Conservation (phyloP, 2,888 invertebrate genomes). For the Macrosoma leucophasiata region DNA sequence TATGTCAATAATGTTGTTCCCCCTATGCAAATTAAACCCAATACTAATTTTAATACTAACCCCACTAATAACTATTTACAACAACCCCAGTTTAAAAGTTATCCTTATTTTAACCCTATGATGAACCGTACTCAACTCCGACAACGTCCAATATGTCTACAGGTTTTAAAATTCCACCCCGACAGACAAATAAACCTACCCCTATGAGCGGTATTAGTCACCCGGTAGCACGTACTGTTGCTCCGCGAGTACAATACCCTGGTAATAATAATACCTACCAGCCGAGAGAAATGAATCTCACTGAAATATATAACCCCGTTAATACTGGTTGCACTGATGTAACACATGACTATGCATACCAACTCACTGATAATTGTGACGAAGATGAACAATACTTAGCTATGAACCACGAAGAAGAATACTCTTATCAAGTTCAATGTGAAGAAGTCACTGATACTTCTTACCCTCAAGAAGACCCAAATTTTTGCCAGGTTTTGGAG, state of each 20-base stretch:
- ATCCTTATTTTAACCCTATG: neutral
- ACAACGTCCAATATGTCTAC: constrained; percentile 4
- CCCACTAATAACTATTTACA: neutral
- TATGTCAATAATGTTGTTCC: neutral
- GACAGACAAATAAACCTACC: constrained; percentile 1
- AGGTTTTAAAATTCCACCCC: constrained; percentile 6
- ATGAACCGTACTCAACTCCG: constrained; percentile 3
- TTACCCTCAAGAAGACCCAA: constrained; percentile 4
- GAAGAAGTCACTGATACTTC: neutral
- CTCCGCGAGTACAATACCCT: neutral
- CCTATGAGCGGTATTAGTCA: constrained; percentile 17
- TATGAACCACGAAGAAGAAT: neutral
- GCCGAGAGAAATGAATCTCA: constrained; percentile 4
- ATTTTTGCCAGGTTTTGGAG: constrained; percentile 19
- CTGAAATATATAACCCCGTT: neutral
- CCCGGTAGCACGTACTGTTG: constrained; percentile 5
- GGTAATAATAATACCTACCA: constrained; percentile 1
- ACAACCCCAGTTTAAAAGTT: neutral
- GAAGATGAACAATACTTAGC: constrained; percentile 5
- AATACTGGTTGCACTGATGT: constrained; percentile 1
- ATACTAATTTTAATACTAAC: neutral
- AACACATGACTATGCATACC: neutral
- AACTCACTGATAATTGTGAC: neutral
- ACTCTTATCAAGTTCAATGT: neutral
- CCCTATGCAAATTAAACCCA: neutral